phyloP scores from a whole-genome alignment of 2,888 invertebrate genomes.

The Melieria omissa region DNA sequence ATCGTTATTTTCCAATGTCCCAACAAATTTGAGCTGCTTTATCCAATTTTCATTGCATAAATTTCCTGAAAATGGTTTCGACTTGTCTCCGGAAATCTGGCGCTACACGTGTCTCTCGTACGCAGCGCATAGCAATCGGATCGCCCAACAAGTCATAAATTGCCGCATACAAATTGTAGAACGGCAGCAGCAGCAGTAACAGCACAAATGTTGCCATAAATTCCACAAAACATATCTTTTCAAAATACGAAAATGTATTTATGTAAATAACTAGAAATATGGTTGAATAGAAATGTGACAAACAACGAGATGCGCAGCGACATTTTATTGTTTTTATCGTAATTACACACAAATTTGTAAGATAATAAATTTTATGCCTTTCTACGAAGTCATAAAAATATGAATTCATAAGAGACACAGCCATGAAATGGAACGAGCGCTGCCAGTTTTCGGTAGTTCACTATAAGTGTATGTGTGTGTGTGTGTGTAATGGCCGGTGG shows the following conservation, averaged over 20 bases:
- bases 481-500: constrained; percentile 21
- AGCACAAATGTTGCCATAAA: constrained; percentile 1
- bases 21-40: no score
- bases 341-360: constrained; percentile 40
- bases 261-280: background rate
- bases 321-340: constrained; percentile 39
- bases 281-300: constrained; percentile 12
- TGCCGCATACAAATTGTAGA: background rate
- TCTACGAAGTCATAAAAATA: constrained; percentile 43
- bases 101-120: constrained; percentile 34
- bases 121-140: background rate
- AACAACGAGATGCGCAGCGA: background rate
- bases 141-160: constrained; percentile 3
- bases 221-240: constrained; percentile 20
- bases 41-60: background rate
- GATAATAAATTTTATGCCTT: constrained; percentile 44
- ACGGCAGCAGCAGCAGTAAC: background rate
- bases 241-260: constrained; percentile 13
- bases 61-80: background rate
- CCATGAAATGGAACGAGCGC: constrained; percentile 3
- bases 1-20: no score
- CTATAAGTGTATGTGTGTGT: background rate
- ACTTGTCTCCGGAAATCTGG: constrained; percentile 35
- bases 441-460: background rate
- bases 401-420: constrained; percentile 19